Conservation (phyloP, 2,888 invertebrate species). For the Anodontia alba region DNA sequence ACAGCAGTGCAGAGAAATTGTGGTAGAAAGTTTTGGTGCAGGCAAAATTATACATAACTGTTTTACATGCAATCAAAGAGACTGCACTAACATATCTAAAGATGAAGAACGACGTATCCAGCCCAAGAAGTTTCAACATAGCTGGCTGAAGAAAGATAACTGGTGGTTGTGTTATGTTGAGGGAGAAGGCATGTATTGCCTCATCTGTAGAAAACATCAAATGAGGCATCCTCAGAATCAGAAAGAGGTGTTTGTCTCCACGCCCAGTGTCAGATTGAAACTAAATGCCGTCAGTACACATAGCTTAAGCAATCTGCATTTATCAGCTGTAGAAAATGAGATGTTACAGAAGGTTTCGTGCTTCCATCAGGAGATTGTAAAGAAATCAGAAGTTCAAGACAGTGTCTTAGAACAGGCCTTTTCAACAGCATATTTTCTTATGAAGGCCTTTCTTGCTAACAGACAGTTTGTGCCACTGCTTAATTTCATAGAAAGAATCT, state of each 20-base stretch:
- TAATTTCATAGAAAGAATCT: slow-evolving; percentile 31
- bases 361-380: slow-evolving; percentile 32
- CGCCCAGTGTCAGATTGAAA: slow-evolving; percentile 38
- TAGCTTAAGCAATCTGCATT: slow-evolving; percentile 19
- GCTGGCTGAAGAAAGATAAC: not conserved
- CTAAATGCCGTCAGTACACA: slow-evolving; percentile 26
- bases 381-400: slow-evolving; percentile 22
- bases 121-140: not conserved
- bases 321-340: slow-evolving; percentile 18
- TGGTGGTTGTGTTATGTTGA: slow-evolving; percentile 44
- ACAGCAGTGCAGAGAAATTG: not conserved
- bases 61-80: slow-evolving; percentile 12
- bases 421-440: slow-evolving; percentile 43
- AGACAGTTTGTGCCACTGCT: slow-evolving; percentile 33
- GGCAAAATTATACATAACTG: not conserved
- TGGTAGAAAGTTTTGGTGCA: not conserved
- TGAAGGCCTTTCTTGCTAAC: slow-evolving; percentile 50
- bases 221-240: slow-evolving; percentile 40
- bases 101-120: not conserved
- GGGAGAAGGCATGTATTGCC: slow-evolving; percentile 37
- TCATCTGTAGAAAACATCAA: slow-evolving; percentile 37
- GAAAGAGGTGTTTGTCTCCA: slow-evolving; percentile 23
- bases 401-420: slow-evolving; percentile 30
- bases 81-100: slow-evolving; percentile 1
- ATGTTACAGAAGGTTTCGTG: slow-evolving; percentile 16